phyloP scores from a whole-genome alignment of 2,797 vertebrate species.

The Mormyrops boulengeri region DNA sequence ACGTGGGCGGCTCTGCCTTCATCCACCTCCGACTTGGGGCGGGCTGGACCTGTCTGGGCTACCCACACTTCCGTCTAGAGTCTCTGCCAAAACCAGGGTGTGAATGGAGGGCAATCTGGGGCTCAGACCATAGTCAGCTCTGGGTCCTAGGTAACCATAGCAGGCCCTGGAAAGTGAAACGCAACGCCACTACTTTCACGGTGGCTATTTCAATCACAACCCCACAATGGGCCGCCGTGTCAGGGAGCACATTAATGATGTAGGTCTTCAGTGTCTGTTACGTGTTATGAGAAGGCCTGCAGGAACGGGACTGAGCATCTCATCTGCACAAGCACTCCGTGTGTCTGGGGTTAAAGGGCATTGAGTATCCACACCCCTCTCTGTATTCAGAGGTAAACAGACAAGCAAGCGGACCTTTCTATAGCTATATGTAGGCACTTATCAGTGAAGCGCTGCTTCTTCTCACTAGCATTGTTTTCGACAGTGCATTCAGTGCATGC shows the following conservation, averaged over 20 bases:
- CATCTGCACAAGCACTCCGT: background rate
- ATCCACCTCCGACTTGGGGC: background rate
- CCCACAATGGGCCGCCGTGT: slow-evolving; percentile 23
- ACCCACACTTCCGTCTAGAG: background rate
- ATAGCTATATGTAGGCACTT: background rate
- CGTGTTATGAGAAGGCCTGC: slow-evolving; percentile 15
- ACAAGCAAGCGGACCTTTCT: background rate
- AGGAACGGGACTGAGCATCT: background rate
- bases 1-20: background rate
- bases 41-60: background rate
- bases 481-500: background rate
- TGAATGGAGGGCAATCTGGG: background rate
- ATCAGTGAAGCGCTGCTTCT: background rate
- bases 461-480: background rate
- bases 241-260: slow-evolving; percentile 27
- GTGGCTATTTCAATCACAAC: slow-evolving; percentile 24
- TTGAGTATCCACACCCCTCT: background rate
- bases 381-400: background rate
- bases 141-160: slow-evolving; percentile 22
- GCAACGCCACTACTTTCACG: slow-evolving; percentile 11
- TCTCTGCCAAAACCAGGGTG: background rate
- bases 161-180: slow-evolving; percentile 28
- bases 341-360: background rate
- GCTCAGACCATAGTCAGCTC: background rate
- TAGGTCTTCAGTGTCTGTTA: slow-evolving; percentile 23